Percentiles rank a stretch among this genome's conserved stretches.
Conservation (phyloP, 2,113 vertebrate species). For the Lepus europaeus region DNA sequence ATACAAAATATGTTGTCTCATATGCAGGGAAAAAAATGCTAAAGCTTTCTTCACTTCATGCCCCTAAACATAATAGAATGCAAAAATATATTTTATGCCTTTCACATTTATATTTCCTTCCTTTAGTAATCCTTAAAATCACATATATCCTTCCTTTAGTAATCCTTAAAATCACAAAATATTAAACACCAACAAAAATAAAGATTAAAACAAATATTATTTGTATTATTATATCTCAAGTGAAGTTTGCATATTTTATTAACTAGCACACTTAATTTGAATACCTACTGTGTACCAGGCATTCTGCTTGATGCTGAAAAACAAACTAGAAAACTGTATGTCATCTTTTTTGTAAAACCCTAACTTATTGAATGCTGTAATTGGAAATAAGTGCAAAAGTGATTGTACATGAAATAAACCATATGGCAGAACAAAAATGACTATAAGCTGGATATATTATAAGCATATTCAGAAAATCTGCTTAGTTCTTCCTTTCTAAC, state of each 20-base stretch:
- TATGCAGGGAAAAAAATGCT: constrained; percentile 6
- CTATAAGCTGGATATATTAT: background rate
- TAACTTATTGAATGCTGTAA: constrained; percentile 21
- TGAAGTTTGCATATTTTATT: background rate
- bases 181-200: constrained; percentile 70
- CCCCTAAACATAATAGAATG: constrained; percentile 68
- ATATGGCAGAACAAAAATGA: constrained; percentile 30
- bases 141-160: constrained; percentile 1
- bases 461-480: background rate
- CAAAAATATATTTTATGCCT: constrained; percentile 68
- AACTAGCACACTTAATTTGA: constrained; percentile 46
- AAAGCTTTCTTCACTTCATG: constrained; percentile 58
- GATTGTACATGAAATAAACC: constrained; percentile 20
- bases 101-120: constrained; percentile 33
- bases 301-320: background rate
- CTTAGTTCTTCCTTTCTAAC: background rate
- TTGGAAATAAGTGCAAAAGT: constrained; percentile 35
- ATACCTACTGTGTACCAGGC: constrained; percentile 43
- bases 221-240: constrained; percentile 33
- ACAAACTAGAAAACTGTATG: constrained; percentile 13
- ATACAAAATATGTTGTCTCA: constrained; percentile 78
- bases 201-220: constrained; percentile 74
- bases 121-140: constrained; percentile 34
- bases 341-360: background rate
- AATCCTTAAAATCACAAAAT: constrained; percentile 8